Evolutionary conservation across 2,113 vertebrate genomes (phyloP), one percentile per base, ranked within the genome.

Genomic region (Laterallus jamaicensis): DNA sequence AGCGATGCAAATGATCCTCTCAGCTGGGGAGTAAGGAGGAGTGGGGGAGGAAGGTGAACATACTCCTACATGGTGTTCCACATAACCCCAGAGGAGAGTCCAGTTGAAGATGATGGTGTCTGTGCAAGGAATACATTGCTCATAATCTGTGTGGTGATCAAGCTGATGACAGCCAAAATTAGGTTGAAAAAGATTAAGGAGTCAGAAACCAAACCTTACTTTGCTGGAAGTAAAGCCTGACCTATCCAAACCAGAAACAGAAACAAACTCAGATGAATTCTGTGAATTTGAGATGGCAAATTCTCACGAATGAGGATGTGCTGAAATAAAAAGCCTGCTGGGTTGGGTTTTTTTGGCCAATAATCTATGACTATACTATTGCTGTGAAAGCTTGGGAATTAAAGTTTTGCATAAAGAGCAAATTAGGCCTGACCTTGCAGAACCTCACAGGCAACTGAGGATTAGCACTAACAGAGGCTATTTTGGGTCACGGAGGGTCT

Each of bases 401-500:
- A 76, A 86, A 82, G 44, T 83, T 92, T 80, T 80, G 52, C 73
- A 37, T 76, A 47, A 83, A 39, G 58, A 90, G 58, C 18, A 56
- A 66, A 86, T 92, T 90, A 83, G 49, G 15, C 29, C 42, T 95
- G 92, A 83, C 67, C 56, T 79, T 67, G 60, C 31, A 79, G 70
- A 93, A 86, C 40, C 64, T 78, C 58, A 49, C 28, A 62, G 85
- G n/a, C 35, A 84, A 81, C 17, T 58, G 73, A 93, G 66, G 70
- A 88, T 88, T 94, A 88, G 60, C 39, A 60, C 56, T 78, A 63
- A 59, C 31, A 93, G 58, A 89, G 81, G 83, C 62, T 92, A 89
- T 85, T 92, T 79, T 86, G 86, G 63, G 83, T 95, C 91, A 85
- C 1, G 6, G 73, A 93, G 44, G 18, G 50, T 76, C 94, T 96